phyloP scores from a whole-genome alignment of 2,888 invertebrate species.

The Lepeophtheirus nordmannii region DNA sequence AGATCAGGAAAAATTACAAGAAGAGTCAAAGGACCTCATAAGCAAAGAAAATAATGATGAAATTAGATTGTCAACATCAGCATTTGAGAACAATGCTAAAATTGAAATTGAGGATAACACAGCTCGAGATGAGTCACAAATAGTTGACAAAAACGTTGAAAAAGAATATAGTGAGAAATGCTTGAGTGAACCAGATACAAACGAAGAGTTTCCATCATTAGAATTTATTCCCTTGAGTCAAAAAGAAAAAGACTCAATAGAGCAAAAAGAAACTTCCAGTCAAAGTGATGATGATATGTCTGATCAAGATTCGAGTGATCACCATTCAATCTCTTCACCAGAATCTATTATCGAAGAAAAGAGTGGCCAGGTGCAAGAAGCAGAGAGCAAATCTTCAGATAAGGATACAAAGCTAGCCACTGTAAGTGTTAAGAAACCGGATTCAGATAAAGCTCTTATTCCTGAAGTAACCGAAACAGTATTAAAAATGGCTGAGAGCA shows the following conservation, averaged over 20 bases:
- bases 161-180: background rate
- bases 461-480: background rate
- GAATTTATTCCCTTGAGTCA: constrained; percentile 2
- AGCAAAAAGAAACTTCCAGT: background rate
- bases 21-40: background rate
- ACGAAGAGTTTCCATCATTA: background rate
- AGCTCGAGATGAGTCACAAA: too few species aligned
- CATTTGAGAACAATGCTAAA: background rate
- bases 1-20: background rate
- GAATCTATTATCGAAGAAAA: background rate
- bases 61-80: background rate
- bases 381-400: too few species aligned
- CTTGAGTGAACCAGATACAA: background rate
- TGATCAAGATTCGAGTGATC: background rate
- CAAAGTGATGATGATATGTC: background rate
- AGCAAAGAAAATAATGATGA: background rate
- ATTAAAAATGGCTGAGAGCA: background rate
- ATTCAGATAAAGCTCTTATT: background rate
- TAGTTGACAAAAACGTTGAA: background rate
- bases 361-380: too few species aligned
- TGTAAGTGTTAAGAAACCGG: background rate
- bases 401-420: background rate
- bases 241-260: constrained; percentile 2
- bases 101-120: background rate
- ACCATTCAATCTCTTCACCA: background rate